phyloP scores from a whole-genome alignment of 2,113 vertebrate species.

The Abramis brama region DNA sequence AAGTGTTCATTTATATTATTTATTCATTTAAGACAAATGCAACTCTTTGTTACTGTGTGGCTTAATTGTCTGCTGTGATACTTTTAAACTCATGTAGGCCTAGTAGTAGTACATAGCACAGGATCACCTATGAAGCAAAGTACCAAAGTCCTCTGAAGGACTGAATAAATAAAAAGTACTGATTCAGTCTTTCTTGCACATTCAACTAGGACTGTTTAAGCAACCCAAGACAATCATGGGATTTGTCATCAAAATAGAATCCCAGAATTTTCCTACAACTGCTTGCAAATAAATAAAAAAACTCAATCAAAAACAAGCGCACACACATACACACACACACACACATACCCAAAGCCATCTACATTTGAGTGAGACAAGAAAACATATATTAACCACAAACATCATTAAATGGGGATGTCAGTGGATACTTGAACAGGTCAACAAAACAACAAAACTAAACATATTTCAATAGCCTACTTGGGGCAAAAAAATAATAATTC shows the following conservation, averaged over 20 bases:
- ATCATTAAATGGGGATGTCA: background rate
- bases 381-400: background rate
- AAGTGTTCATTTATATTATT: too few relatives aligned
- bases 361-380: background rate
- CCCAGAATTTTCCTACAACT: background rate
- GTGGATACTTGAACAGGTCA: background rate
- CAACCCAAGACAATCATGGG: background rate
- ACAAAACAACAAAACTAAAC: too few relatives aligned
- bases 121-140: background rate
- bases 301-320: background rate
- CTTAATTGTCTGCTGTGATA: too few relatives aligned
- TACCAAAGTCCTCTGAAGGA: background rate
- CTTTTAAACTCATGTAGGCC: too few relatives aligned
- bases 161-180: background rate
- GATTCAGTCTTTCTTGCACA: background rate
- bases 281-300: background rate
- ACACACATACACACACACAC: background rate
- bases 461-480: too few relatives aligned
- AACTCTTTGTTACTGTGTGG: too few relatives aligned
- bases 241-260: background rate
- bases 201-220: background rate
- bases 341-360: background rate
- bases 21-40: too few relatives aligned
- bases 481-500: too few relatives aligned
- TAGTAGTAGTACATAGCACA: background rate